A percentile compares a stretch with the other conserved stretches of the same genome.
Evolutionary conservation across 1,140 invertebrate genomes (phyloP).

Genomic region (Zaprionus inermis): DNA sequence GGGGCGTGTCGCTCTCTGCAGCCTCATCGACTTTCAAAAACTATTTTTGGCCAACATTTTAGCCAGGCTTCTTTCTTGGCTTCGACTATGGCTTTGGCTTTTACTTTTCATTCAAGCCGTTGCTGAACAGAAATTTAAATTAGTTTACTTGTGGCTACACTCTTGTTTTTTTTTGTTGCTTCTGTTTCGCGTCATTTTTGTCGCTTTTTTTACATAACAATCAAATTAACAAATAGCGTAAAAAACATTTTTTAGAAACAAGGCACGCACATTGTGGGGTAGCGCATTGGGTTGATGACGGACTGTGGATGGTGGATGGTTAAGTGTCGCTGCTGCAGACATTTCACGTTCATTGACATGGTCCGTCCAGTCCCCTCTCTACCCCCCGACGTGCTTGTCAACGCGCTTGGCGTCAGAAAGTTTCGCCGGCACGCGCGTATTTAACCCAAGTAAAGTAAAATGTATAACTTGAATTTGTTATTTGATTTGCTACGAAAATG

Average conservation of each 20-base stretch:
- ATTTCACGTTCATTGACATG: slow-evolving; percentile 80
- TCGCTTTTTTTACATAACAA: slow-evolving; percentile 68
- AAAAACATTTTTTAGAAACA: slow-evolving; percentile 57
- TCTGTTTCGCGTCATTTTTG: slow-evolving; percentile 46
- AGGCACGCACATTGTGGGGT: slow-evolving; percentile 55
- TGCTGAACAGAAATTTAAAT: slow-evolving; percentile 67
- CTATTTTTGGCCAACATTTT: slow-evolving; percentile 73
- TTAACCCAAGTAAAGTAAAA: slow-evolving; percentile 50
- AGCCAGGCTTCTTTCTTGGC: slow-evolving; percentile 53
- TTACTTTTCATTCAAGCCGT: slow-evolving; percentile 66
- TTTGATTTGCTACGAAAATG: slow-evolving; percentile 51
- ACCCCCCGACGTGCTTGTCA: slow-evolving; percentile 6
- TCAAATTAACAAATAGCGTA: slow-evolving; percentile 51
- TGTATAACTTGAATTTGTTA: slow-evolving; percentile 52
- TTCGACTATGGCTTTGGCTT: slow-evolving; percentile 36
- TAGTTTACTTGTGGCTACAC: slow-evolving; percentile 52
- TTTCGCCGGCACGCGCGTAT: slow-evolving; percentile 71
- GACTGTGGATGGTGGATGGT: background rate
- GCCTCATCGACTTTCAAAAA: slow-evolving; percentile 36
- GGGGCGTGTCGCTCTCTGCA: background rate
- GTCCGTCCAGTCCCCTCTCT: slow-evolving; percentile 3
- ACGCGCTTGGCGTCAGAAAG: slow-evolving; percentile 39
- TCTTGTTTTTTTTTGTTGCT: slow-evolving; percentile 22
- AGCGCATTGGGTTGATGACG: background rate
- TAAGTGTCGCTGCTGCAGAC: slow-evolving; percentile 29